phyloP scores from a whole-genome alignment of 1,140 invertebrate species.

The Trichogramma pretiosum region DNA sequence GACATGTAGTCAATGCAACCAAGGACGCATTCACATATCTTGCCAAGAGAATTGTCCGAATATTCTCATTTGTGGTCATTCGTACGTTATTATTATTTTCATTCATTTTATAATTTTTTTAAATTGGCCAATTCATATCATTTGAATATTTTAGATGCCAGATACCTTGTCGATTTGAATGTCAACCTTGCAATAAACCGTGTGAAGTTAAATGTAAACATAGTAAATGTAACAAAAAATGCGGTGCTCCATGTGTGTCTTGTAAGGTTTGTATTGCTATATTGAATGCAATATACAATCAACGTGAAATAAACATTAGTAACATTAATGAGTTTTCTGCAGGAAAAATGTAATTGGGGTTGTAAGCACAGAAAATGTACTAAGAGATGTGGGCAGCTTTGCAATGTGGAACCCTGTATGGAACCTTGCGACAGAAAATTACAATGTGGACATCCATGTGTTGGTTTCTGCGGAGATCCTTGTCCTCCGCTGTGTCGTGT shows the following conservation, averaged over 20 bases:
- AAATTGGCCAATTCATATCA: background rate
- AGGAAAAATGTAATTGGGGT: conserved; percentile 15
- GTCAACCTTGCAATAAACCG: conserved; percentile 45
- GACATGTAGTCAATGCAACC: background rate
- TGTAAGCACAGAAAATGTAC: conserved; percentile 51
- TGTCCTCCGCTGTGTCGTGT: conserved; percentile 47
- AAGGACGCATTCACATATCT: background rate
- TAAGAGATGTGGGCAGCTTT: conserved; percentile 48
- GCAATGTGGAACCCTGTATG: conserved; percentile 46
- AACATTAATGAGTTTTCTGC: background rate
- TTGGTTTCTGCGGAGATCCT: conserved; percentile 63
- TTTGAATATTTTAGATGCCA: background rate
- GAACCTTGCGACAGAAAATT: conserved; percentile 44
- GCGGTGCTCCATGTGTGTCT: conserved; percentile 51
- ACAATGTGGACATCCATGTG: conserved; percentile 52
- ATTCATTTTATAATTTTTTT: background rate
- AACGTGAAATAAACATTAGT: background rate
- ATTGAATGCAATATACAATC: no score
- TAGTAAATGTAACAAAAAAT: conserved; percentile 47
- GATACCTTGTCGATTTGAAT: background rate
- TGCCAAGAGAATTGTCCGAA: background rate
- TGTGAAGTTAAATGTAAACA: conserved; percentile 54
- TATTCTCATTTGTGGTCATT: conserved; percentile 1
- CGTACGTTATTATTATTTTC: background rate
- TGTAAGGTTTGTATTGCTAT: conserved; percentile 50